Evolutionary conservation across 2,888 invertebrate species (phyloP).

Genomic region (Lepetodrilus schrolli): DNA sequence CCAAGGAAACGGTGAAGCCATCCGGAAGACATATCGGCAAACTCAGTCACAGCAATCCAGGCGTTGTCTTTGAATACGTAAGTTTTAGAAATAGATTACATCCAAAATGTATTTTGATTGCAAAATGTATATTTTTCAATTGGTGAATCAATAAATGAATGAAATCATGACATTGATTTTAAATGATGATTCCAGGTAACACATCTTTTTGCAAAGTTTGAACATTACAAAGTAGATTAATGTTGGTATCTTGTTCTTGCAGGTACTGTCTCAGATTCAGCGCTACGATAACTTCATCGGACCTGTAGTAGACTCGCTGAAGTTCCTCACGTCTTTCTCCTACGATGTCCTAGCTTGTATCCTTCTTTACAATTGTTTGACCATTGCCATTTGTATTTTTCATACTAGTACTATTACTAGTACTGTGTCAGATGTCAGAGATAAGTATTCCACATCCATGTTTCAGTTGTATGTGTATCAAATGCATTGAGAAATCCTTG

Average conservation of each 20-base stretch:
- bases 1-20: slow-evolving; percentile 98
- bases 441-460: too few species aligned
- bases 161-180: too few species aligned
- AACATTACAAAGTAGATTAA: neutral
- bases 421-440: too few species aligned
- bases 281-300: slow-evolving; percentile 94
- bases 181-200: neutral
- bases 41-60: slow-evolving; percentile 95
- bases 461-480: too few species aligned
- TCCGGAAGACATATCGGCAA: slow-evolving; percentile 97
- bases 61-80: slow-evolving; percentile 96
- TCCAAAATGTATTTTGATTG: too few species aligned
- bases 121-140: neutral
- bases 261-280: slow-evolving; percentile 88
- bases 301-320: slow-evolving; percentile 97
- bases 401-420: too few species aligned
- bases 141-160: neutral
- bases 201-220: neutral
- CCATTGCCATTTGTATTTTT: too few species aligned
- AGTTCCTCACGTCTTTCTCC: slow-evolving; percentile 94
- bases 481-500: slow-evolving; percentile 44
- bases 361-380: slow-evolving; percentile 65
- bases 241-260: slow-evolving; percentile 39
- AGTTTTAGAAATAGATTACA: slow-evolving; percentile 69
- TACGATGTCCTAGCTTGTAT: slow-evolving; percentile 93